phyloP scores from a whole-genome alignment of 2,888 invertebrate species.

The Neelides folsomi region DNA sequence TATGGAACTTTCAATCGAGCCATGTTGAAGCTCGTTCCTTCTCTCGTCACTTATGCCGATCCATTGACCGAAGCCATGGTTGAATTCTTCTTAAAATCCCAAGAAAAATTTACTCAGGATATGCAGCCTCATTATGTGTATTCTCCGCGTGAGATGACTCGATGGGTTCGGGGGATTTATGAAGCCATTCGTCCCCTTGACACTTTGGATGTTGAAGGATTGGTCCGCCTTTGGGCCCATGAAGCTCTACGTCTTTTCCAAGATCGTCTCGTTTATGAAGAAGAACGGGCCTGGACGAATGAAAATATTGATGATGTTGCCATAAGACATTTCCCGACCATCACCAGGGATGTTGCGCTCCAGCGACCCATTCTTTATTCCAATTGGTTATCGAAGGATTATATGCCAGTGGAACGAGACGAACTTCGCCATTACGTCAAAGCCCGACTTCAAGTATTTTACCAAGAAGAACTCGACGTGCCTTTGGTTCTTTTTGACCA shows the following conservation, averaged over 20 bases:
- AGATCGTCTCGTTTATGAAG: constrained; percentile 82
- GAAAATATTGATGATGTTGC: constrained; percentile 90
- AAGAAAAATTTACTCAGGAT: constrained; percentile 96
- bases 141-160: constrained; percentile 95
- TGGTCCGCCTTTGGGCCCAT: constrained; percentile 98
- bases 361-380: constrained; percentile 90
- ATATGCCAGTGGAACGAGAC: constrained; percentile 88
- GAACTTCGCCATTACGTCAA: constrained; percentile 92
- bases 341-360: constrained; percentile 72
- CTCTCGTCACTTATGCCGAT: constrained; percentile 83
- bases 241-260: constrained; percentile 97
- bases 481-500: constrained; percentile 96
- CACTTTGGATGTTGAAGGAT: constrained; percentile 75
- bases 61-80: constrained; percentile 98
- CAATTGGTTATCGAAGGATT: constrained; percentile 98
- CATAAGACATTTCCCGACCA: constrained; percentile 84
- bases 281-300: constrained; percentile 94
- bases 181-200: constrained; percentile 95
- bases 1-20: constrained; percentile 98
- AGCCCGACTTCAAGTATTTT: constrained; percentile 86
- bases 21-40: constrained; percentile 87
- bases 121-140: constrained; percentile 99
- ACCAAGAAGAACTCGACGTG: constrained; percentile 98
- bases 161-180: constrained; percentile 98
- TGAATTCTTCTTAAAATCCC: constrained; percentile 89